phyloP scores from a whole-genome alignment of 2,888 invertebrate genomes.

The Neoaliturus tenellus region DNA sequence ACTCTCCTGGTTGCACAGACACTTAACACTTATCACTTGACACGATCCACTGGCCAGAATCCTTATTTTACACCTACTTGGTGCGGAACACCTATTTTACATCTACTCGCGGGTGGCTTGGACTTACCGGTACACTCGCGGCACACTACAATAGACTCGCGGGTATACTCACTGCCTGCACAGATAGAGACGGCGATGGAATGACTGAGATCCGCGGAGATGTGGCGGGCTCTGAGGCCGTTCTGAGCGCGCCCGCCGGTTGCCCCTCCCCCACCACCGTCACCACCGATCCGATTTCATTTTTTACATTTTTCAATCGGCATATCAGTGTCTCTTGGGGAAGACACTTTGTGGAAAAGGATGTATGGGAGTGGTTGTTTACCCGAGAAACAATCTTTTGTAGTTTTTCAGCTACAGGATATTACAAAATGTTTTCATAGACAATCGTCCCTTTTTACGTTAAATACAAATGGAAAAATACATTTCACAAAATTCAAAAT shows the following conservation, averaged over 20 bases:
- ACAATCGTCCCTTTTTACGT: too few species aligned
- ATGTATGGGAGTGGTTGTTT: too few species aligned
- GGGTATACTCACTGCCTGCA: conserved; percentile 40
- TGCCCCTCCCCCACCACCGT: conserved; percentile 65
- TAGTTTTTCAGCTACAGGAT: too few species aligned
- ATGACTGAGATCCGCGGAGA: conserved; percentile 77
- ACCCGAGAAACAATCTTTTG: too few species aligned
- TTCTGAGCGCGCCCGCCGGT: conserved; percentile 65
- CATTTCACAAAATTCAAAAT: too few species aligned
- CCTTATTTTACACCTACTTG: neutral
- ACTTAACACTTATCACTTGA: conserved; percentile 12
- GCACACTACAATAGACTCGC: neutral
- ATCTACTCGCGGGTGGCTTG: conserved; percentile 18
- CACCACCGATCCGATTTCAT: conserved; percentile 43
- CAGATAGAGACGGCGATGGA: conserved; percentile 66
- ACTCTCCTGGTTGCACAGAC: conserved; percentile 9
- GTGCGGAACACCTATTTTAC: neutral
- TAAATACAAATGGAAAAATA: too few species aligned
- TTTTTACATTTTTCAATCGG: conserved; percentile 54
- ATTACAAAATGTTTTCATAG: too few species aligned
- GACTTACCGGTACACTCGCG: conserved; percentile 31
- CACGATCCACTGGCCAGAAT: conserved; percentile 8
- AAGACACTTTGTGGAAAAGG: neutral
- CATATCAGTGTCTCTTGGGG: conserved; percentile 1
- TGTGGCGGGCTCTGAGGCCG: conserved; percentile 79